Evolutionary conservation across 2,113 vertebrate species (phyloP), one percentile per base, ranked within the genome.

Genomic region (Malaclemys terrapin): DNA sequence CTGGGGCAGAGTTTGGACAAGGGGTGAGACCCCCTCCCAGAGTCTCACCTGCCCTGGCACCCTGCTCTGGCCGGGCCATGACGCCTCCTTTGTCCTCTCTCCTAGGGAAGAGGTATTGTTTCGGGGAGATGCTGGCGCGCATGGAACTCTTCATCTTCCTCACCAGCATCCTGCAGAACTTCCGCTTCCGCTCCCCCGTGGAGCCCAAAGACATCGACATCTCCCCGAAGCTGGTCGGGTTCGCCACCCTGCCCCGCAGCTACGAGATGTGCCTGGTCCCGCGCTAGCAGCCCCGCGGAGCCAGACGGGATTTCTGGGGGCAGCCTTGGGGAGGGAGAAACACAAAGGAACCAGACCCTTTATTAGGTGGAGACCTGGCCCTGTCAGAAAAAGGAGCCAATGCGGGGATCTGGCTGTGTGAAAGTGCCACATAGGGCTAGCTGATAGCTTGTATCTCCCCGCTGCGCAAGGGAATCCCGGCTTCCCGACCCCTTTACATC

Each of bases 131-230:
- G 25, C 83, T 98, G 72, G 42, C 59, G 6, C 49, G 31, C 24
- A 83, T 57, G 84, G 84, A 79, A 27, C 49, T 89, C 8, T 85
- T 62, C 38, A 62, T 82, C 76, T 85, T 81, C 69, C 38, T 90
- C 80, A 96, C 95, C n/a, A 91, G 92, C 59, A 89, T 98, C 38
- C 91, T 98, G 31, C 98, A 98, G 87, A 97, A 89, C 42, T 98
- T 98, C 93, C 93, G 89, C 25, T 84, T 98, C 1, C 53, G 6
- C 1, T 38, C 97, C 0, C 82, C 88, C 9, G 81, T 97, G 31
- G 90, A 95, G 0, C 92, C 87, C 1, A 84, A 52, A 1, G 93
- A 98, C 22, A 89, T 98, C 2, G 87, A 97, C 42, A 54, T 96
- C 57, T 85, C 91, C 2, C 96, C 94, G 8, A n/a, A 5, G 47